phyloP scores from a whole-genome alignment of 2,888 invertebrate species.

The Anodontia alba region DNA sequence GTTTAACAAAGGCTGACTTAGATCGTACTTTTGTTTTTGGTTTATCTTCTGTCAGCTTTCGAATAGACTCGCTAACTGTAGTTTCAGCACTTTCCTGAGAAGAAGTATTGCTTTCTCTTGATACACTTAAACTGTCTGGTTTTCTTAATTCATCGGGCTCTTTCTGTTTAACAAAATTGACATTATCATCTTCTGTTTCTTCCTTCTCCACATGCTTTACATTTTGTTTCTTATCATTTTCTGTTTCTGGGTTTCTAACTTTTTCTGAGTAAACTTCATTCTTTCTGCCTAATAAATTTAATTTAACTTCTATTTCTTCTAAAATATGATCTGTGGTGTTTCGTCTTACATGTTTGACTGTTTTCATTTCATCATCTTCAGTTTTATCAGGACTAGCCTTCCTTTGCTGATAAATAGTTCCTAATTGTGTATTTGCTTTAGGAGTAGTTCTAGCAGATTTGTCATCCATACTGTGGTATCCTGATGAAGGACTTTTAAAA shows the following conservation, averaged over 20 bases:
- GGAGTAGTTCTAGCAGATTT: background rate
- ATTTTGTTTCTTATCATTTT: background rate
- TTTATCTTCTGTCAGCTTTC: conserved; percentile 11
- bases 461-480: conserved; percentile 42
- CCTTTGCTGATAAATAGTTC: background rate
- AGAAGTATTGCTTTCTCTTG: background rate
- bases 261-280: background rate
- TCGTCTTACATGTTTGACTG: background rate
- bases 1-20: conserved; percentile 43
- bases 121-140: background rate
- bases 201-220: conserved; percentile 1
- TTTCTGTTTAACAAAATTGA: background rate
- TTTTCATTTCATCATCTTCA: background rate
- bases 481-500: conserved; percentile 28
- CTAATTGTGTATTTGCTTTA: background rate
- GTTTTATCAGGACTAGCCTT: background rate
- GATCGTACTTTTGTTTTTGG: conserved; percentile 30
- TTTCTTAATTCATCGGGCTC: background rate
- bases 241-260: background rate
- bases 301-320: background rate
- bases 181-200: background rate
- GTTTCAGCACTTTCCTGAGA: conserved; percentile 48
- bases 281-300: background rate
- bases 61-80: conserved; percentile 36
- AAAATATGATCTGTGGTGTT: background rate